These are phyloP conservation scores for Pelvicachromis taeniatus DNA, from an alignment of 2,113 vertebrate species.

Conservation along the genomic window DNA sequence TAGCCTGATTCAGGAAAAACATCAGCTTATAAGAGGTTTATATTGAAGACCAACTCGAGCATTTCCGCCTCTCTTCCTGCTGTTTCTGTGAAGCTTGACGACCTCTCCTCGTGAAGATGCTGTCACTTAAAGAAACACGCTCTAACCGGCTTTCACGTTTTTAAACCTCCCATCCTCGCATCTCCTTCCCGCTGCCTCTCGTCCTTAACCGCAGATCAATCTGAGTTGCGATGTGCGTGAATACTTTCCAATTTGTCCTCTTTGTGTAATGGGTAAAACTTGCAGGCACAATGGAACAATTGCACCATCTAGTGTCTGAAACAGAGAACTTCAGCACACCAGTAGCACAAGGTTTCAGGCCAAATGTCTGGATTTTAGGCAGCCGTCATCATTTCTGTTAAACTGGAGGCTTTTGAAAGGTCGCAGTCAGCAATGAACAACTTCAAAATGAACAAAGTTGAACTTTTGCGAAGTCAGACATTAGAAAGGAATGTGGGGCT, in stretches of 20 bases:
- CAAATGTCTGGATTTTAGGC: not conserved
- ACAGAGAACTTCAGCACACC: not conserved
- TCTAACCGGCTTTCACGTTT: not conserved
- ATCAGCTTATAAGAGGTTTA: not conserved
- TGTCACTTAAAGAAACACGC: constrained; percentile 64
- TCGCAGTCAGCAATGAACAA: not conserved
- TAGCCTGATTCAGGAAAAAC: fast-evolving
- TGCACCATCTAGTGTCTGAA: constrained; percentile 8
- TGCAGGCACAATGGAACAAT: not conserved
- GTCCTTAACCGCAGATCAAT: not conserved
- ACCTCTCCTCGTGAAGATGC: constrained; percentile 42
- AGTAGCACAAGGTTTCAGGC: not conserved
- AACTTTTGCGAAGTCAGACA: not conserved
- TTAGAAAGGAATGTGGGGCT: too few species aligned
- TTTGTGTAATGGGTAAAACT: not conserved
- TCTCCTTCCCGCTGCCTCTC: not conserved
- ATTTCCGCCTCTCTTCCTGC: not conserved
- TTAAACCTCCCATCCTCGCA: not conserved
- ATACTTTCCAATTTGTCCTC: not conserved
- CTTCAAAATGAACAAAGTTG: not conserved
- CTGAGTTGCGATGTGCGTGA: fast-evolving
- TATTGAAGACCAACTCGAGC: not conserved
- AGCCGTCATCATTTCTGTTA: not conserved
- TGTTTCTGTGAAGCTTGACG: constrained; percentile 19
- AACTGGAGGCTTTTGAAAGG: not conserved